These are phyloP conservation scores for Homarus gammarus DNA, from an alignment of 2,888 invertebrate species.

Conservation along the genomic window DNA sequence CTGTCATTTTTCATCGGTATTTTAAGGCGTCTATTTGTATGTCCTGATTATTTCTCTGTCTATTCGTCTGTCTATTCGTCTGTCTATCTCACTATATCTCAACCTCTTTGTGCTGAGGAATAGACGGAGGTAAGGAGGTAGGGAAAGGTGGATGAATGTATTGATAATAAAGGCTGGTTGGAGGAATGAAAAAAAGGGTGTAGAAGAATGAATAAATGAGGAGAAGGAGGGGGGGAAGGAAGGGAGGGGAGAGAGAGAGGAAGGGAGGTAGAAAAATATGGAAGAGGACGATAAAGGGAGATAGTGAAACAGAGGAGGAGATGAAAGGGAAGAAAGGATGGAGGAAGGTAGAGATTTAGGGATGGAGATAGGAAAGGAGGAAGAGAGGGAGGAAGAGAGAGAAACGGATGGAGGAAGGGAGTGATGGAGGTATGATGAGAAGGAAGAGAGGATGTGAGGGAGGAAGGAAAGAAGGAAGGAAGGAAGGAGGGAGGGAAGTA, in stretches of 20 bases:
- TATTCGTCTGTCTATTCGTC: no score
- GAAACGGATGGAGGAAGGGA: not conserved
- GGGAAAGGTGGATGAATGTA: no score
- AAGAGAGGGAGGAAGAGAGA: not conserved
- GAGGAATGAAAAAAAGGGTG: not conserved
- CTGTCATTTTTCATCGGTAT: no score
- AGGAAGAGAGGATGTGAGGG: no score
- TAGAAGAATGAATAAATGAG: not conserved
- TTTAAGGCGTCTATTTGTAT: no score
- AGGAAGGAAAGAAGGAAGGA: no score
- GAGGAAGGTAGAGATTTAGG: not conserved
- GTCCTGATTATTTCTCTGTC: no score
- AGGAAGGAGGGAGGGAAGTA: no score
- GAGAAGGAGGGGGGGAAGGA: not conserved
- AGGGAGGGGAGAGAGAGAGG: not conserved
- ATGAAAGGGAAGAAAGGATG: not conserved
- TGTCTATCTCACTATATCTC: no score
- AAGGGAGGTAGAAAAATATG: not conserved
- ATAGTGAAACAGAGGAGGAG: not conserved
- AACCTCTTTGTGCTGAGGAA: no score
- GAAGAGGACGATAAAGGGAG: not conserved
- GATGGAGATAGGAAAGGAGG: not conserved
- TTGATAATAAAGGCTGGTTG: no score
- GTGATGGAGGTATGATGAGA: not conserved
- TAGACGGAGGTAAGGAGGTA: no score